Evolutionary conservation across 2,113 vertebrate genomes (phyloP), one percentile per base, ranked within the genome.

Genomic region (Irena cyanogastra): DNA sequence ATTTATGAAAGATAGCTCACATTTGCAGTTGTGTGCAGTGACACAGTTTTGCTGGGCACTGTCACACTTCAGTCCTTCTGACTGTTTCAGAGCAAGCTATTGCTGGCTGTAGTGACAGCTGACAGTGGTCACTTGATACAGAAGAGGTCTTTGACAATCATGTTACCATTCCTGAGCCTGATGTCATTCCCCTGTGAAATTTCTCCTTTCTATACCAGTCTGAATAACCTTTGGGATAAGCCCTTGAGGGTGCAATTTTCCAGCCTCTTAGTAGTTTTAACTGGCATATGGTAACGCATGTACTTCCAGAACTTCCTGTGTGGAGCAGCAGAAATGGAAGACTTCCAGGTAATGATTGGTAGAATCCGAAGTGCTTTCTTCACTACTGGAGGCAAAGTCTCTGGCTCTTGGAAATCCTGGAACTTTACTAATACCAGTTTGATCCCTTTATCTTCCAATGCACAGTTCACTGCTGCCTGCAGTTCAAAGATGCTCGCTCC

Each of bases 401-500:
- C 94, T 60, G 97, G 97, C 64, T 98, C 97, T 79, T 97, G 96
- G 77, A 98, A 98, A 77, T 97, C 52, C 23, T 90, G 84, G 71
- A 98, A 98, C 61, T 98, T 97, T 92, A 98, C 95, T 92, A 98
- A 95, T 87, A 98, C 95, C 22, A 98, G 31, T 65, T 98, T 98
- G 56, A 98, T 94, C 10, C 83, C 96, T 50, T 97, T 97, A 57
- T 98, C 98, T 77, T 97, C 97, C 91, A 98, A 64, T 1, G 97
- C 97, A 53, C 97, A 98, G 90, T 98, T 98, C 66, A 99, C 95
- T 0, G 98, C 98, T 64, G 99, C 98, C 94, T 99, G 98, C n/a
- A 99, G 96, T 64, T 98, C 98, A 95, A 99, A 99, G 81, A 99
- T 82, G 28, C 94, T 96, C 56, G 96, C 97, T 91, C 98, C 97